A percentile compares a stretch with the other conserved stretches of the same genome.
Conservation (phyloP, 2,113 vertebrate species). For the Phaetusa simplex region DNA sequence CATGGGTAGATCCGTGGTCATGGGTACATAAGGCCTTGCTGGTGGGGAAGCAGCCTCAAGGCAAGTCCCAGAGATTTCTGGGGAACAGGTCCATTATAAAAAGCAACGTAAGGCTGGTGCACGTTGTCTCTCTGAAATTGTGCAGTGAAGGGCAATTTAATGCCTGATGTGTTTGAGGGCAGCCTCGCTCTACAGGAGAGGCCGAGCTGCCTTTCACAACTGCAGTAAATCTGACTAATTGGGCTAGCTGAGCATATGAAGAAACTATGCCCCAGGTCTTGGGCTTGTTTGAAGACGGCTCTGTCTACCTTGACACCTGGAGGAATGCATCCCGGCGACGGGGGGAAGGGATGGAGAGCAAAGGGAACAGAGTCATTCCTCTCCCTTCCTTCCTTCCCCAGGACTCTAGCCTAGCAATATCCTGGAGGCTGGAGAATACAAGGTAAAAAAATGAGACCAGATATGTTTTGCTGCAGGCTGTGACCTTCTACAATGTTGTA, state of each 20-base stretch:
- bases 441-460: background rate
- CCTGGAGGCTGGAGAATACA: background rate
- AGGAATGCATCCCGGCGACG: background rate
- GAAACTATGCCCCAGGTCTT: slow-evolving; percentile 12
- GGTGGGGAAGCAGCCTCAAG: background rate
- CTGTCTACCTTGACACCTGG: slow-evolving; percentile 19
- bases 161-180: background rate
- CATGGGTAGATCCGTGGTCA: background rate
- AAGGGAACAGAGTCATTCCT: background rate
- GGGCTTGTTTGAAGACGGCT: slow-evolving; percentile 26
- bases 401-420: background rate
- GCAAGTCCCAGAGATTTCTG: background rate
- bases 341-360: slow-evolving; percentile 10
- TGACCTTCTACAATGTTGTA: background rate
- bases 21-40: background rate
- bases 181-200: background rate
- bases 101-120: rapidly evolving
- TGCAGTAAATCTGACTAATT: slow-evolving; percentile 46
- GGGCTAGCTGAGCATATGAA: background rate
- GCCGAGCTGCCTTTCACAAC: background rate
- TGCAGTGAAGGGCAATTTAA: background rate
- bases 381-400: background rate
- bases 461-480: background rate
- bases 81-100: background rate
- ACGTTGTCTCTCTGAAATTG: background rate